Evolutionary conservation across 2,888 invertebrate species (phyloP).

Genomic region (Leucophora obtusa): DNA sequence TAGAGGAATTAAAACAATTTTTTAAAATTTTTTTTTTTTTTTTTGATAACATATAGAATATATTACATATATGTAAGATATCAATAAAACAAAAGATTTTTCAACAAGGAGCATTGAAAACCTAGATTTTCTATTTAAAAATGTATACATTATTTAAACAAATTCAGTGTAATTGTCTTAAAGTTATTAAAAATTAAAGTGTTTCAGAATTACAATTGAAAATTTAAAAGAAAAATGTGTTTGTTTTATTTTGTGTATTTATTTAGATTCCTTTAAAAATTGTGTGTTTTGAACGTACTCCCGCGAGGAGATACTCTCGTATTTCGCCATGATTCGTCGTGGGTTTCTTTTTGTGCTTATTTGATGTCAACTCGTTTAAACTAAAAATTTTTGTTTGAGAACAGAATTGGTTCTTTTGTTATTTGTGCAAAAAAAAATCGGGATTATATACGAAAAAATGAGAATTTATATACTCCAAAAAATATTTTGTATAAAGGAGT

Average conservation of each 20-base stretch:
- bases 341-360: slow-evolving; percentile 29
- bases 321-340: slow-evolving; percentile 45
- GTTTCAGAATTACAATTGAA: background rate
- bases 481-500: background rate
- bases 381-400: slow-evolving; percentile 38
- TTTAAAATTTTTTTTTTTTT: slow-evolving; percentile 23
- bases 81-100: slow-evolving; percentile 10
- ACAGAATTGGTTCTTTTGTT: slow-evolving; percentile 17
- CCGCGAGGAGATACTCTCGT: slow-evolving; percentile 59
- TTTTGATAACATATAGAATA: slow-evolving; percentile 23
- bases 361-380: slow-evolving; percentile 58
- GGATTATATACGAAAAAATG: slow-evolving; percentile 6
- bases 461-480: slow-evolving; percentile 1
- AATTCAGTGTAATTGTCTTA: background rate
- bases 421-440: slow-evolving; percentile 22
- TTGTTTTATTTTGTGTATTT: slow-evolving; percentile 62
- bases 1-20: slow-evolving; percentile 1
- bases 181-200: background rate
- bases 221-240: slow-evolving; percentile 19
- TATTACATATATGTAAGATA: slow-evolving; percentile 3
- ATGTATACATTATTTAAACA: background rate
- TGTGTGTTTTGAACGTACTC: slow-evolving; percentile 54
- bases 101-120: background rate
- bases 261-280: slow-evolving; percentile 46
- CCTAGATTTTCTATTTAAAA: background rate